Conservation (phyloP, 2,797 vertebrate species). For the Podarcis lilfordi region DNA sequence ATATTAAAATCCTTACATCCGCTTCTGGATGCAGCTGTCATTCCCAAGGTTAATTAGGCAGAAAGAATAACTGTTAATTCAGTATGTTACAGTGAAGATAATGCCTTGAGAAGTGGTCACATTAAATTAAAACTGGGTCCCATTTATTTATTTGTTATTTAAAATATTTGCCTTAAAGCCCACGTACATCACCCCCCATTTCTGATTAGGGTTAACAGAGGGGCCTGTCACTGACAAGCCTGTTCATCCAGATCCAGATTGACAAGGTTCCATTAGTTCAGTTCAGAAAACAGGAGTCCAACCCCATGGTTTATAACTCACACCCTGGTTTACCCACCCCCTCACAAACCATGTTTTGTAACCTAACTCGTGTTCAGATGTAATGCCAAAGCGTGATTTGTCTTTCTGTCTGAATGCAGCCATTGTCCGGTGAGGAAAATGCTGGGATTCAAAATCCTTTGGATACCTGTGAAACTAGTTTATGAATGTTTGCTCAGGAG, state of each 20-base stretch:
- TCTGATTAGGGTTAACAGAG: neutral
- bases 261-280: neutral
- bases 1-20: neutral
- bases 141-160: neutral
- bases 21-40: neutral
- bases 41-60: neutral
- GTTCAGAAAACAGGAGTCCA: neutral
- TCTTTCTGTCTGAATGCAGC: neutral
- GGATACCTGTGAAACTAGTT: neutral
- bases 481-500: neutral
- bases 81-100: neutral
- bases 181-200: neutral
- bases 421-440: neutral
- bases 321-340: neutral
- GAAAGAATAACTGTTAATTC: neutral
- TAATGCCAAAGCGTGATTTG: neutral
- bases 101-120: neutral
- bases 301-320: neutral
- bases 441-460: neutral
- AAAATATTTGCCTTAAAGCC: too few relatives aligned
- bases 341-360: neutral
- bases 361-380: neutral
- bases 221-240: neutral
- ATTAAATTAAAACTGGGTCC: neutral
- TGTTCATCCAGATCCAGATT: neutral